Conservation (phyloP, 2,113 vertebrate species). For the Sapajus apella region DNA sequence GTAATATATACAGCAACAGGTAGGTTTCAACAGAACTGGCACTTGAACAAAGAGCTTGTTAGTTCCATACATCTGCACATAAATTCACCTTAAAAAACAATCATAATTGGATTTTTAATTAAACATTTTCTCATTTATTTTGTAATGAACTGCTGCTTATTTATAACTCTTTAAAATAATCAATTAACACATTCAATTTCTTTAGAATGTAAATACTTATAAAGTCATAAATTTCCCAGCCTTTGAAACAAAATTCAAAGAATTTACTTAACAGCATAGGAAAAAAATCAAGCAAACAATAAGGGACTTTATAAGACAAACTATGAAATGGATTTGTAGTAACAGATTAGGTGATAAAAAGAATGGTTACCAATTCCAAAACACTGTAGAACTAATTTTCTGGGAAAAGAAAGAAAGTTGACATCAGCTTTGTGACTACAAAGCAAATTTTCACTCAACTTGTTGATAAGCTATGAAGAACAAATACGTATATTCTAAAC, state of each 20-base stretch:
- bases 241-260: conserved; percentile 36
- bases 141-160: background rate
- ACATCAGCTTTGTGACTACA: background rate
- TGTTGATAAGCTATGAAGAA: background rate
- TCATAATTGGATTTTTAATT: background rate
- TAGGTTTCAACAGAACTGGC: background rate
- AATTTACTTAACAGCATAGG: background rate
- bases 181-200: background rate
- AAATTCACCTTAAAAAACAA: conserved; percentile 13
- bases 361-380: background rate
- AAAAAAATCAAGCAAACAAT: conserved; percentile 34
- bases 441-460: conserved; percentile 10
- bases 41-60: background rate
- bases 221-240: background rate
- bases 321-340: background rate
- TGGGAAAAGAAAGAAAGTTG: background rate
- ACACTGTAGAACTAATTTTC: background rate
- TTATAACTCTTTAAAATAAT: conserved; percentile 20
- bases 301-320: background rate
- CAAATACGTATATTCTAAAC: background rate
- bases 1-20: background rate
- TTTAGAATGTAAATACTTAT: conserved; percentile 4
- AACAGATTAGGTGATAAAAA: background rate
- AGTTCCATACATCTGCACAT: background rate
- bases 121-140: background rate